A percentile compares a stretch with the other conserved stretches of the same genome.
These are phyloP conservation scores for Gadopsis marmoratus DNA, from an alignment of 2,797 vertebrate species.

Conservation along the genomic window DNA sequence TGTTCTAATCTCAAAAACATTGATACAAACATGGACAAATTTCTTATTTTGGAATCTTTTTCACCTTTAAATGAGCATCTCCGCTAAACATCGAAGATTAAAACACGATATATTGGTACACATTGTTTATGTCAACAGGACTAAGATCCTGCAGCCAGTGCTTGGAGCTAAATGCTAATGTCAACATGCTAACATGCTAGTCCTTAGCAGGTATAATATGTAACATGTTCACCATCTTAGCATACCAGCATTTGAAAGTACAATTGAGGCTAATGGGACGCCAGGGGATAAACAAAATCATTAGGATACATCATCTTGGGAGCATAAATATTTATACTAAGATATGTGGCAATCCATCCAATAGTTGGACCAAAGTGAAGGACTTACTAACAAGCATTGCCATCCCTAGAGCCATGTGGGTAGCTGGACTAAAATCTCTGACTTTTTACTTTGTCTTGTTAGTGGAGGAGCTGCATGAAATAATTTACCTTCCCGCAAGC, in stretches of 20 bases:
- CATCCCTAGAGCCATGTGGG: neutral
- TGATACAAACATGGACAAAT: neutral
- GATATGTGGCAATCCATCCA: no score
- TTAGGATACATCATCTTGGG: neutral
- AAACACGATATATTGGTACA: neutral
- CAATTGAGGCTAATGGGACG: neutral
- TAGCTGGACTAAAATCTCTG: neutral
- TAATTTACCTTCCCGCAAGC: neutral
- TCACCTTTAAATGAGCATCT: neutral
- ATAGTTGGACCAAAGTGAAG: neutral
- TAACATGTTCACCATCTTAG: neutral
- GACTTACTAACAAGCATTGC: neutral
- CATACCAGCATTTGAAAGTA: neutral
- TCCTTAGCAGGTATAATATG: neutral
- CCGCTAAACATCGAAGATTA: no score
- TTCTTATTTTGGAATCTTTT: neutral
- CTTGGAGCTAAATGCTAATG: neutral
- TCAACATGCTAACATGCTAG: neutral
- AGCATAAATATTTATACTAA: neutral
- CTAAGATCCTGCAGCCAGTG: neutral
- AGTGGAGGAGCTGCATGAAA: neutral
- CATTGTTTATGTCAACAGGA: neutral
- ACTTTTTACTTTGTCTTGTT: neutral
- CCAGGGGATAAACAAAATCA: neutral
- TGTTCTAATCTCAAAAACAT: slow-evolving; percentile 5